Conservation (phyloP, 2,888 invertebrate species). For the Asteroscopus sphinx region DNA sequence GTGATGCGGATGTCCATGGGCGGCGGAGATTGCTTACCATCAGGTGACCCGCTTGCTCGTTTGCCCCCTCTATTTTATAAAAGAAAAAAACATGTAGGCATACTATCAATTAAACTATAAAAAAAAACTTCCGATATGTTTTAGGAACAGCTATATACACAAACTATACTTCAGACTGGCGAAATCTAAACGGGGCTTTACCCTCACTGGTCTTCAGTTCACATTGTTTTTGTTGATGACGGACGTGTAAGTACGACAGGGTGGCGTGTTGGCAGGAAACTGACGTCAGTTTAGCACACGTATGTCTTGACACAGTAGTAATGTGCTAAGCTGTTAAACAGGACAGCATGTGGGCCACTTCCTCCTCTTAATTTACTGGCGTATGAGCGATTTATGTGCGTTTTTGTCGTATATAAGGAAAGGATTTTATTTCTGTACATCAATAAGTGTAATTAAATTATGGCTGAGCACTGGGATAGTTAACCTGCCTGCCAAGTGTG, state of each 20-base stretch:
- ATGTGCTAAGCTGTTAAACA: conserved; percentile 42
- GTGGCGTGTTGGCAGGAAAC: conserved; percentile 46
- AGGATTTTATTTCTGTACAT: neutral
- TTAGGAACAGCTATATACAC: neutral
- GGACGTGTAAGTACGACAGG: conserved; percentile 51
- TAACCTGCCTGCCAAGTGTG: no score
- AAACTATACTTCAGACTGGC: neutral
- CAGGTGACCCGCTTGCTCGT: no score
- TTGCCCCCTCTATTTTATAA: no score
- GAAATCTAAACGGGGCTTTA: conserved; percentile 27
- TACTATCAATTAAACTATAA: no score
- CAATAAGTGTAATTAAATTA: neutral
- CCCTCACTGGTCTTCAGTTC: conserved; percentile 28
- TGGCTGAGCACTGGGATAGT: no score
- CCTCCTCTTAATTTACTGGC: conserved; percentile 28
- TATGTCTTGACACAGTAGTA: conserved; percentile 36
- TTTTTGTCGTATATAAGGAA: neutral
- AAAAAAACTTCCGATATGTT: no score
- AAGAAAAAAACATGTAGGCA: no score
- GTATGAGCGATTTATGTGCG: conserved; percentile 19
- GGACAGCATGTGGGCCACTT: conserved; percentile 34
- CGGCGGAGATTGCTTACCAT: no score
- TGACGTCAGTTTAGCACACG: conserved; percentile 35
- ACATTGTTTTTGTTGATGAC: conserved; percentile 50
- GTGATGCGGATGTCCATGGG: no score